Evolutionary conservation across 2,797 vertebrate species (phyloP).

Genomic region (Chloroceryle inda): DNA sequence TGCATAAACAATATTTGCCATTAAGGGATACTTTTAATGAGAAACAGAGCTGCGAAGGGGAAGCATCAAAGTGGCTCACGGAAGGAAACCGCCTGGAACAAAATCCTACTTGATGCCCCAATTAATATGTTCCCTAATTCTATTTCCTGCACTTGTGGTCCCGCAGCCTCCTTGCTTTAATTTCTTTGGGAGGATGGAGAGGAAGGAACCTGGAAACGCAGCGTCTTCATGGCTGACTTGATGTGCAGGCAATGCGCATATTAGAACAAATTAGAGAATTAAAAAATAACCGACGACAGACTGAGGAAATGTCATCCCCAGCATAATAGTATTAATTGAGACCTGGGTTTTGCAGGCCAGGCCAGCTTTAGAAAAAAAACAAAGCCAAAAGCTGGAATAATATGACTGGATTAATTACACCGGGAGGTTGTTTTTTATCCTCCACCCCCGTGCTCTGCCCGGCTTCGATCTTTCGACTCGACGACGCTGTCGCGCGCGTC

Average conservation of each 20-base stretch:
- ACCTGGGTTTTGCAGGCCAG: constrained; percentile 74
- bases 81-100: constrained; percentile 87
- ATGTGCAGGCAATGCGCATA: constrained; percentile 84
- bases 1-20: constrained; percentile 84
- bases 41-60: constrained; percentile 85
- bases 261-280: constrained; percentile 89
- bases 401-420: constrained; percentile 22
- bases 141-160: constrained; percentile 87
- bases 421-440: neutral
- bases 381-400: constrained; percentile 6
- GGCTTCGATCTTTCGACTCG: neutral
- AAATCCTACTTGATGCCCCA: constrained; percentile 88
- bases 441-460: neutral
- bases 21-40: constrained; percentile 87
- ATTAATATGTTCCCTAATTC: constrained; percentile 89
- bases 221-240: constrained; percentile 84
- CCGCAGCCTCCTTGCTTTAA: constrained; percentile 84
- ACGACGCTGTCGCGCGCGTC: neutral
- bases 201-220: constrained; percentile 86
- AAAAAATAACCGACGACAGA: constrained; percentile 82
- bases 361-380: constrained; percentile 40
- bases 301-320: constrained; percentile 85
- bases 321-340: constrained; percentile 87
- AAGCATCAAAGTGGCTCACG: constrained; percentile 87
- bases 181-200: constrained; percentile 86